Percentiles rank a stretch among this genome's conserved stretches.
Conservation (phyloP, 2,797 vertebrate species). For the Rhincodon typus region DNA sequence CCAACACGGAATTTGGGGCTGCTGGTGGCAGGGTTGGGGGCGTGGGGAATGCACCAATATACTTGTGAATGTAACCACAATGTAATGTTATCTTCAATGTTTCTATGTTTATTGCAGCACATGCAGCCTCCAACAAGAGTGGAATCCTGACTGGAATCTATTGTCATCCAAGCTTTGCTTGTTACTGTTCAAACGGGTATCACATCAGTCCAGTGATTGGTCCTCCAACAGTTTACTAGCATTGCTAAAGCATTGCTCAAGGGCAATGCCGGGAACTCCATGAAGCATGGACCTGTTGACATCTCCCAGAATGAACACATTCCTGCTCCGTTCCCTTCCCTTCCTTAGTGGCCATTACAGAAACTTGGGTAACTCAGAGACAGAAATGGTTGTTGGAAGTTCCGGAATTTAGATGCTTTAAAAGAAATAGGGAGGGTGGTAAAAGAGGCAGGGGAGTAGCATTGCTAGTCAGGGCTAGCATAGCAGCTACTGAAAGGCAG, state of each 20-base stretch:
- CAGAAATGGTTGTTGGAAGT: too few species aligned
- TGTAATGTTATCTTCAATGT: neutral
- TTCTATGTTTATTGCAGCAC: neutral
- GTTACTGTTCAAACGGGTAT: neutral
- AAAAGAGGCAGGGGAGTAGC: too few species aligned
- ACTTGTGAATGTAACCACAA: neutral
- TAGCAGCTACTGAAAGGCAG: too few species aligned
- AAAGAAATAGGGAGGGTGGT: too few species aligned
- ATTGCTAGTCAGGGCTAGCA: too few species aligned
- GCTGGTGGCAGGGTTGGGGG: too few species aligned
- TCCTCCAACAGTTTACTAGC: neutral
- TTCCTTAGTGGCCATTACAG: too few species aligned
- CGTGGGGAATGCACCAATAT: neutral
- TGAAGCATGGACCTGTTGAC: neutral
- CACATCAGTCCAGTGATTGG: neutral
- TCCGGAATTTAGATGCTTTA: too few species aligned
- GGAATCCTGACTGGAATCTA: neutral
- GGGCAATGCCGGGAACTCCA: neutral
- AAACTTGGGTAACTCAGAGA: too few species aligned
- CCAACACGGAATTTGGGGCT: too few species aligned
- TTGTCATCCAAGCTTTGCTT: neutral
- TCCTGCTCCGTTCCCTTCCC: neutral
- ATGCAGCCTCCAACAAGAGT: neutral
- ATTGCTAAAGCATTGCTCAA: neutral
- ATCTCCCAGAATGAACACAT: neutral